Conservation (phyloP, 1,140 invertebrate species). For the Trachymyrmex cornetzi region DNA sequence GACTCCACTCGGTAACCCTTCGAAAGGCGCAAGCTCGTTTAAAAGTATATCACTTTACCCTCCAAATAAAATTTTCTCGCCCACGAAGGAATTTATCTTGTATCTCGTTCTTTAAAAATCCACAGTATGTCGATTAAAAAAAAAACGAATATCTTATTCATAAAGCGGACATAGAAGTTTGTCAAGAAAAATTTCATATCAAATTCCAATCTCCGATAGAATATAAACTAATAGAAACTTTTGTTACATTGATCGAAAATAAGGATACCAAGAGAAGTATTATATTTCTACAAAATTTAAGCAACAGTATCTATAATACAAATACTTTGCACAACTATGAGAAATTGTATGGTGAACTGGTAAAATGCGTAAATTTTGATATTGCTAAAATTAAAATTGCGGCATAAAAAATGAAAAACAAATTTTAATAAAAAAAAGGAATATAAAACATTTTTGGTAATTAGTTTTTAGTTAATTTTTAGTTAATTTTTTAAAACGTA, state of each 20-base stretch:
- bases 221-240: background rate
- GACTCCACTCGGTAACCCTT: constrained; percentile 11
- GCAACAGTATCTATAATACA: background rate
- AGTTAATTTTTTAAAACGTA: background rate
- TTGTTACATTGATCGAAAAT: background rate
- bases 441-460: background rate
- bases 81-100: background rate
- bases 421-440: background rate
- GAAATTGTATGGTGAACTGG: background rate
- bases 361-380: background rate
- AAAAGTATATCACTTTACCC: constrained; percentile 51
- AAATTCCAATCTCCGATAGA: background rate
- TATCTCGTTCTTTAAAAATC: background rate
- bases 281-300: background rate
- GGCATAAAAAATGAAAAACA: background rate
- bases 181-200: background rate
- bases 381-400: background rate
- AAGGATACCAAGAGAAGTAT: background rate
- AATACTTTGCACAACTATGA: background rate
- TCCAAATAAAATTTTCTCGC: constrained; percentile 55
- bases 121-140: background rate
- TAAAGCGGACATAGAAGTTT: background rate
- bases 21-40: constrained; percentile 53
- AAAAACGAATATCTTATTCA: background rate
- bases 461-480: no score